Conservation (phyloP, 2,113 vertebrate genomes). For the Chlorodrepanis virens region DNA sequence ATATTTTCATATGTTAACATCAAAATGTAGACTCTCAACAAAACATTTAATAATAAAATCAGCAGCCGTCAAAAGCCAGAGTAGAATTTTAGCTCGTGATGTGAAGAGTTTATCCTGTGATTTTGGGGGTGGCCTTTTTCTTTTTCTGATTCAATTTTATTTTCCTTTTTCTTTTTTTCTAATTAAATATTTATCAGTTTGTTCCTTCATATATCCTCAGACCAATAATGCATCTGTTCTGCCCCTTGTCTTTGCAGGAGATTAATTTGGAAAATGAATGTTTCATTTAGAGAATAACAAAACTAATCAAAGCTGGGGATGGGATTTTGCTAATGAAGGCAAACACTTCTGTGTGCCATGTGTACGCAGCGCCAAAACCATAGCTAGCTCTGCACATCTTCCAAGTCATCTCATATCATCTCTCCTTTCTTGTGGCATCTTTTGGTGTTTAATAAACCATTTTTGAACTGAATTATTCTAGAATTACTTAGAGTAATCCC, state of each 20-base stretch:
- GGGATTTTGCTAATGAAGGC: background rate
- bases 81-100: constrained; percentile 55
- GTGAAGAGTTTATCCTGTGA: constrained; percentile 47
- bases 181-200: constrained; percentile 36
- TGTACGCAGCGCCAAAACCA: background rate
- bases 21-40: constrained; percentile 71
- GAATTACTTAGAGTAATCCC: background rate
- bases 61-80: constrained; percentile 53
- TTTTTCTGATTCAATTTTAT: background rate
- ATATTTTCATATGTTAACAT: constrained; percentile 69
- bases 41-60: constrained; percentile 74
- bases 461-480: background rate
- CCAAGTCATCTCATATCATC: background rate
- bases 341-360: background rate
- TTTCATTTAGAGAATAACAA: background rate
- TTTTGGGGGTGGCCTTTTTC: background rate
- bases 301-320: background rate
- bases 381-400: background rate
- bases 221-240: background rate
- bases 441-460: background rate
- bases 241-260: background rate
- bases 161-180: background rate
- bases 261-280: background rate
- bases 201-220: constrained; percentile 1
- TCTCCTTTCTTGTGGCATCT: background rate